Percentiles rank a stretch among this genome's conserved stretches.
Conservation (phyloP, 2,113 vertebrate genomes). For the Carettochelys insculpta region DNA sequence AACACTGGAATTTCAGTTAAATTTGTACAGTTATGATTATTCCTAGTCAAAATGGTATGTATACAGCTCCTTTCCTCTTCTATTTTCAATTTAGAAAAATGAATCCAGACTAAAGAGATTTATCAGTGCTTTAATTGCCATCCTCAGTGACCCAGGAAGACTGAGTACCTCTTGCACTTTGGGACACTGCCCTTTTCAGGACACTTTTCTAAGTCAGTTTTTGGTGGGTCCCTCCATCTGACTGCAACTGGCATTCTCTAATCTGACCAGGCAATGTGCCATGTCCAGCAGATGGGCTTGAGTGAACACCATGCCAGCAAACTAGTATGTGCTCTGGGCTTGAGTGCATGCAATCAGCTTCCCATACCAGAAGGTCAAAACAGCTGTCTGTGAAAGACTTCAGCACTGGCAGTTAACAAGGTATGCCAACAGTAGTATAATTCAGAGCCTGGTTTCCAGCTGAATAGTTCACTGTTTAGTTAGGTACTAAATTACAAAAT, state of each 20-base stretch:
- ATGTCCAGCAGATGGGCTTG: slow-evolving; percentile 68
- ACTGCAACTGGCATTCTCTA: slow-evolving; percentile 35
- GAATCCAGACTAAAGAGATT: background rate
- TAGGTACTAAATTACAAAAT: background rate
- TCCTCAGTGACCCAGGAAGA: background rate
- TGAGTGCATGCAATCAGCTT: slow-evolving; percentile 18
- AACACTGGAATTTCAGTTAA: too few relatives aligned
- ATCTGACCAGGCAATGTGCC: slow-evolving; percentile 39
- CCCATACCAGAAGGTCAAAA: slow-evolving; percentile 51
- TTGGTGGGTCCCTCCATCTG: background rate
- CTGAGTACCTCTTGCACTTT: background rate
- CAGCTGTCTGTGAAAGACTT: slow-evolving; percentile 40
- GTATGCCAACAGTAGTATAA: slow-evolving; percentile 4
- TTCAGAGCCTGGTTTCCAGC: background rate
- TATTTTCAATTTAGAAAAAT: background rate
- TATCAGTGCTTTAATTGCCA: background rate
- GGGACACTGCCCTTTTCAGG: background rate
- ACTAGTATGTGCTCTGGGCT: slow-evolving; percentile 7
- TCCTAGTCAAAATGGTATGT: background rate
- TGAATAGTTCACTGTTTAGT: background rate
- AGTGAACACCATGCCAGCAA: slow-evolving; percentile 48
- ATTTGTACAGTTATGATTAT: too few relatives aligned
- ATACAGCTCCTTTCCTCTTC: background rate
- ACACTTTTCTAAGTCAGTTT: slow-evolving; percentile 7
- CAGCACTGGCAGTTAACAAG: slow-evolving; percentile 21